phyloP scores from a whole-genome alignment of 2,888 invertebrate species.

The Periphyllus acericola region DNA sequence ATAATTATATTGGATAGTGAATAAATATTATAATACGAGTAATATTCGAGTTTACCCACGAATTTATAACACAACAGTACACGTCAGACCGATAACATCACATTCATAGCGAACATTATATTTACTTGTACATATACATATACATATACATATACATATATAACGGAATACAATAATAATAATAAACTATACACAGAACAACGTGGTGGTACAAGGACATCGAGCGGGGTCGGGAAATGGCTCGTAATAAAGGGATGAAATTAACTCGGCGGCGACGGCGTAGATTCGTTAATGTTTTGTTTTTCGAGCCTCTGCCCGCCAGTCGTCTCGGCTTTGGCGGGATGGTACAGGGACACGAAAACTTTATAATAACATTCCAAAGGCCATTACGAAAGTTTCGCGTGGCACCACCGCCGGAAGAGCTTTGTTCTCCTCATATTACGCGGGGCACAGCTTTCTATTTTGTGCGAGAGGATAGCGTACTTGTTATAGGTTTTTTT shows the following conservation, averaged over 20 bases:
- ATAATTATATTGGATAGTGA: not conserved
- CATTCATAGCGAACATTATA: not conserved
- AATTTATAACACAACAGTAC: slow-evolving; percentile 8
- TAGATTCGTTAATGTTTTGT: slow-evolving; percentile 60
- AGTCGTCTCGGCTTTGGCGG: not conserved
- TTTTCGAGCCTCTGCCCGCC: slow-evolving; percentile 16
- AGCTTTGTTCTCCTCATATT: slow-evolving; percentile 54
- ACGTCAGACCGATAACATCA: slow-evolving; percentile 12
- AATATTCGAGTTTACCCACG: not conserved
- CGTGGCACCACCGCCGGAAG: slow-evolving; percentile 40
- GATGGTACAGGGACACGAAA: not conserved
- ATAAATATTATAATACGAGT: not conserved
- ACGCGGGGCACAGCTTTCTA: not conserved
- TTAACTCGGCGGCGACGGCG: slow-evolving; percentile 49
- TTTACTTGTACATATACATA: not conserved
- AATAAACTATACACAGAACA: slow-evolving; percentile 14
- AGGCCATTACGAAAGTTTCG: slow-evolving; percentile 56
- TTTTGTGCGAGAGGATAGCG: not conserved
- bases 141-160: too few species aligned
- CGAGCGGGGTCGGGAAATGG: slow-evolving; percentile 35
- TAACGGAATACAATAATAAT: slow-evolving; percentile 5
- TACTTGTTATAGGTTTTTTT: not conserved
- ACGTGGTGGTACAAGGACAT: not conserved
- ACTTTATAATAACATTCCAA: slow-evolving; percentile 61
- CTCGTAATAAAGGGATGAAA: slow-evolving; percentile 59